Percentiles rank a stretch among this genome's conserved stretches.
Evolutionary conservation across 2,113 vertebrate species (phyloP).

Genomic region (Blennius ocellaris): DNA sequence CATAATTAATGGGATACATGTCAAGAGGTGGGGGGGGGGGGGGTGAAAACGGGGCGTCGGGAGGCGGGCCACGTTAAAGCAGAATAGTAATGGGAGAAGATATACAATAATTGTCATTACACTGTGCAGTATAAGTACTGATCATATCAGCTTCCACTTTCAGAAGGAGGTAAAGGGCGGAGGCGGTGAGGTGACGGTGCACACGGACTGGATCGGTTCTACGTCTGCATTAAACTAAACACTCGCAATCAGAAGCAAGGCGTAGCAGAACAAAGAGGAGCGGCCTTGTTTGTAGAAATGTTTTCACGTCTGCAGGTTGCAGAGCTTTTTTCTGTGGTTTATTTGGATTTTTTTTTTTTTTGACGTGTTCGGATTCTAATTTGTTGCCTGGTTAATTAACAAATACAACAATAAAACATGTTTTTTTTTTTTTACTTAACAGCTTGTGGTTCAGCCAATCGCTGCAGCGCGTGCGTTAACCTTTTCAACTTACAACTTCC

Average conservation of each 20-base stretch:
- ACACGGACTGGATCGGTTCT: neutral
- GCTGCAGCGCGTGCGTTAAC: too few relatives aligned
- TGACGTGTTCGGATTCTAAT: too few relatives aligned
- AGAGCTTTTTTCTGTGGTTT: too few relatives aligned
- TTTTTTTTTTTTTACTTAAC: too few relatives aligned
- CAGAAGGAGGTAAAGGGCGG: slow-evolving; percentile 11
- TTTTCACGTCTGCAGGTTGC: neutral
- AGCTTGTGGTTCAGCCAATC: too few relatives aligned
- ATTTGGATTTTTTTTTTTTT: too few relatives aligned
- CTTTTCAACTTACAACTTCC: too few relatives aligned
- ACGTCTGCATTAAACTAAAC: neutral
- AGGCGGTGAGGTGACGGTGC: slow-evolving; percentile 22
- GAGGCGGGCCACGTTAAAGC: slow-evolving; percentile 20
- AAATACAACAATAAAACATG: too few relatives aligned
- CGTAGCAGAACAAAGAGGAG: neutral
- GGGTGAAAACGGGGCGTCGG: slow-evolving; percentile 23
- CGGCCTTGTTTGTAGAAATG: neutral
- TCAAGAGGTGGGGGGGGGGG: slow-evolving; percentile 41
- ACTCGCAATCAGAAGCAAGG: slow-evolving; percentile 5
- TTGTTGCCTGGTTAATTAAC: too few relatives aligned
- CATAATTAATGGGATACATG: slow-evolving; percentile 54
- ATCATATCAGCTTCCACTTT: slow-evolving; percentile 20
- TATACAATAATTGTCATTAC: neutral
- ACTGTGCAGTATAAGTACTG: neutral
- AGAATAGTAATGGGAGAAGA: slow-evolving; percentile 31